Evolutionary conservation across 2,888 invertebrate genomes (phyloP), one percentile per base, ranked within the genome.

Genomic region (Scaptomyza reducta): DNA sequence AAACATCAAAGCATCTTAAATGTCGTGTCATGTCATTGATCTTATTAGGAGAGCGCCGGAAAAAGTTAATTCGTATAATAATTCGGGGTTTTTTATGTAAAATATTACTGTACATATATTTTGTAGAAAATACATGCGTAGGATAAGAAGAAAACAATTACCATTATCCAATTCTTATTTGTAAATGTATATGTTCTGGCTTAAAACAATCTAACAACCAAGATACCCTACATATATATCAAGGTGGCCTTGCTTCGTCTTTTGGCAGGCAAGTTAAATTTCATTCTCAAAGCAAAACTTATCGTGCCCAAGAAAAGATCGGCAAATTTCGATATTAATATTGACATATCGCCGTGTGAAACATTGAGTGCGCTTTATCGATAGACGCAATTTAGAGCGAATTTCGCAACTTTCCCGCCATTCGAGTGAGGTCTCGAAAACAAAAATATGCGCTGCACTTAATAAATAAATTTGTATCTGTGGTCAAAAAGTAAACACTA

Each of bases 91-190:
- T 49, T 56, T 69, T 70, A 62, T 77, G 59, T 77, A 60, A 47
- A 14, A 51, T 73, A 61, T 51, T 57, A 58, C 27, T 74, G 77
- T 74, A 73, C 27, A 74, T 74, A 73, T 70, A 76, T 77, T 77
- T 75, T 74, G 61, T 77, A 77, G 58, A 53, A 64, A 77, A 69
- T 67, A 77, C 51, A 63, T 49, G 9, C 33, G 9, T 62, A 77
- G 60, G 18, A 45, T 59, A 42, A 7, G 40, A 53, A 38, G 22
- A 10, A 22, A 22, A 22, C 22, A 22, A 4, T 22, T 22, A 22
- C 1, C 3, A 22, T 22, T 22, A 4, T 5, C 22, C 22, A 22
- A 3, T 22, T 22, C 22, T 22, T 22, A 22, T 22, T 22, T 22
- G 22, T 22, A 3, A 22, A 22, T 22, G 22, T 27, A 27, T 27